Conservation (phyloP, 2,113 vertebrate species). For the Larimichthys polyactis region DNA sequence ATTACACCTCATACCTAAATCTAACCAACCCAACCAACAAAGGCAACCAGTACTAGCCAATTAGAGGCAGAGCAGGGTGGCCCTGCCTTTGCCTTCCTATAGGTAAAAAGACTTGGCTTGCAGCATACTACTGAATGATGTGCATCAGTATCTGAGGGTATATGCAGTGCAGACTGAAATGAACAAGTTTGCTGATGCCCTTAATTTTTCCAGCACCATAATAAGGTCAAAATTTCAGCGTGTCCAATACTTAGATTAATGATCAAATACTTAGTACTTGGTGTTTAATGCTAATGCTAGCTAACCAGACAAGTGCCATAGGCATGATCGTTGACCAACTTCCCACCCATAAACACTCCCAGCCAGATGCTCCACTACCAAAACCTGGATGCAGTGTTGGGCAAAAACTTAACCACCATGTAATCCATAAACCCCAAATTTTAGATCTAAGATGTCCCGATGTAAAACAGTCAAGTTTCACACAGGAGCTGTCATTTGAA, state of each 20-base stretch:
- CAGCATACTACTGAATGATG: no score
- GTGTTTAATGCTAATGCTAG: background rate
- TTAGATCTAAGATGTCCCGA: background rate
- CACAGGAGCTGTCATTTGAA: background rate
- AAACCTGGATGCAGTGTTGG: background rate
- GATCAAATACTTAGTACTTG: background rate
- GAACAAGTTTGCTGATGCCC: background rate
- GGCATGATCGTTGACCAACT: background rate
- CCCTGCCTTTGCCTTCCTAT: no score
- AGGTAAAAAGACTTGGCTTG: no score
- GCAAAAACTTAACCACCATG: background rate
- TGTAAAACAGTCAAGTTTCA: background rate
- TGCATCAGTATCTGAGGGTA: no score
- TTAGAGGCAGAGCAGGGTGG: no score
- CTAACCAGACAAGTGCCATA: background rate
- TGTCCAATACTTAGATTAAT: background rate
- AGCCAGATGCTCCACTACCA: background rate
- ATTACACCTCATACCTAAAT: no score
- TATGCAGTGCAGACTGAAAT: no score
- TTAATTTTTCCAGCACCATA: background rate
- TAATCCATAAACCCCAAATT: background rate
- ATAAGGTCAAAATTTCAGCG: background rate
- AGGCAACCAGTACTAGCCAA: no score
- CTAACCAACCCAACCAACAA: no score
- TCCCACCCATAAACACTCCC: background rate